phyloP scores from a whole-genome alignment of 37 sponge, comb jelly and placozoan genomes.

The Chondrilla cf. caribensis region DNA sequence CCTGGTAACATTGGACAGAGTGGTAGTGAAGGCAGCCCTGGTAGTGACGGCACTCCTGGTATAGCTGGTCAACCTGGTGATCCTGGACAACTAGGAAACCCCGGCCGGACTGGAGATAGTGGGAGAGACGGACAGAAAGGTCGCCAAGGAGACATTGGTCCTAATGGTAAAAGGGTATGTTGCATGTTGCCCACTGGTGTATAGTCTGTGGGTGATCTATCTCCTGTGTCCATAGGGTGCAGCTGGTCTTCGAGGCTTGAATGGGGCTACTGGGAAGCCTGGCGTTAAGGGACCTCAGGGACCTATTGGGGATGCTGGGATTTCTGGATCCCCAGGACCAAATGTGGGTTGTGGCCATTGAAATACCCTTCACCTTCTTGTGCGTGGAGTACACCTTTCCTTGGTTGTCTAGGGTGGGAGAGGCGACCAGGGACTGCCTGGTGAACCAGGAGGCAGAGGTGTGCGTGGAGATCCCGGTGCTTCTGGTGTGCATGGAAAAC shows the following conservation, averaged over 20 bases:
- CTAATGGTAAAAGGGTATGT: background rate
- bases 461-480: too few relatives aligned
- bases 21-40: conserved; percentile 5
- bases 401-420: too few relatives aligned
- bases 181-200: too few relatives aligned
- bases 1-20: background rate
- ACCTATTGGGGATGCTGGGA: background rate
- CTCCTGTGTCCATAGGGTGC: background rate
- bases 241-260: conserved; percentile 1
- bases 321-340: background rate
- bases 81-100: background rate
- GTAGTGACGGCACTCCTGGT: conserved; percentile 6
- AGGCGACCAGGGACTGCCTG: background rate
- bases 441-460: background rate
- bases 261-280: background rate
- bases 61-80: background rate
- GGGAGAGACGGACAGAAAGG: conserved; percentile 8
- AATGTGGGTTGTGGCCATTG: too few relatives aligned
- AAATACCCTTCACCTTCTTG: too few relatives aligned
- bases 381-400: too few relatives aligned
- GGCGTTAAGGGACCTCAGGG: background rate
- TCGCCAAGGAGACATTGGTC: background rate
- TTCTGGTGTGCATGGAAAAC: too few relatives aligned
- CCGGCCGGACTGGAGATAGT: background rate
- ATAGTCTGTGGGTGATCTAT: too few relatives aligned